Conservation (phyloP, 1,140 invertebrate genomes). For the Bombus fervidus region DNA sequence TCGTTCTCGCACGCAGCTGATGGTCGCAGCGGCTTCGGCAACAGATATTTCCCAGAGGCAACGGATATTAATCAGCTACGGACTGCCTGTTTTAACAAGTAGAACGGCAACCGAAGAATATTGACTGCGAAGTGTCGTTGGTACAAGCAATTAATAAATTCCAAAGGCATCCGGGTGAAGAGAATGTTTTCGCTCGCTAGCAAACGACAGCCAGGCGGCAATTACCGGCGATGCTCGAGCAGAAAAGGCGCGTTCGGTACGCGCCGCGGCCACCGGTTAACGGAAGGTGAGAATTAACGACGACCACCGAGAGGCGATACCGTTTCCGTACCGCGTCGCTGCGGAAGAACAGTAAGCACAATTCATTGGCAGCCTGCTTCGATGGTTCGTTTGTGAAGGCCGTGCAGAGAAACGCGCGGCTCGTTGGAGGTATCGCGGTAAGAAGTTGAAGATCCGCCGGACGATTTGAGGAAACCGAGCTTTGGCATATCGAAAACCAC, state of each 20-base stretch:
- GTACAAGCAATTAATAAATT: background rate
- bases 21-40: no score
- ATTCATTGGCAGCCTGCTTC: slow-evolving; percentile 52
- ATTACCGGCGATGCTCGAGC: slow-evolving; percentile 58
- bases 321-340: slow-evolving; percentile 66
- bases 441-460: background rate
- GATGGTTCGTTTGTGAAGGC: slow-evolving; percentile 52
- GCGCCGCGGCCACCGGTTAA: slow-evolving; percentile 23
- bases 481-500: background rate
- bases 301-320: slow-evolving; percentile 64
- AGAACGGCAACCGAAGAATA: background rate
- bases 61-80: background rate
- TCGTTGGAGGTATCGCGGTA: slow-evolving; percentile 21
- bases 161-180: background rate
- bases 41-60: background rate
- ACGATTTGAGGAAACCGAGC: background rate
- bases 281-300: slow-evolving; percentile 69
- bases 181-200: background rate
- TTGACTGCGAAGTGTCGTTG: background rate
- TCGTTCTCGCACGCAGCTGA: no score
- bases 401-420: background rate
- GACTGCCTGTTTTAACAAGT: background rate
- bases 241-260: slow-evolving; percentile 56
- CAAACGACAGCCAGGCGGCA: slow-evolving; percentile 23
- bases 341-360: slow-evolving; percentile 63